Percentiles rank a stretch among this genome's conserved stretches.
Conservation (phyloP, 2,888 invertebrate species). For the Dioctria rufipes region DNA sequence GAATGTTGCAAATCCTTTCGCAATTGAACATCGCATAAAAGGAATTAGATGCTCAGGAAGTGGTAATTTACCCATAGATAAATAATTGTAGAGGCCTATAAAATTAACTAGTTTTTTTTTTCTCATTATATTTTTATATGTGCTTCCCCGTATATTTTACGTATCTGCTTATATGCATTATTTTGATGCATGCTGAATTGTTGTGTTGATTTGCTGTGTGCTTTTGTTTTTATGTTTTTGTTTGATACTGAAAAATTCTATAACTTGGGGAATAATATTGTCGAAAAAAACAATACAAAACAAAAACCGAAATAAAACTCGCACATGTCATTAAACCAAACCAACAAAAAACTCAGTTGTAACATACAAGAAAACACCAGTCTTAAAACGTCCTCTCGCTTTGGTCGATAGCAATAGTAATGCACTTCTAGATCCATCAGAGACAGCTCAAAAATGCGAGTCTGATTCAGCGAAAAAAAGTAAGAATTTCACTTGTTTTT, state of each 20-base stretch:
- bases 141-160: constrained; percentile 39
- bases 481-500: constrained; percentile 47
- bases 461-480: constrained; percentile 58
- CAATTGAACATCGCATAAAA: constrained; percentile 67
- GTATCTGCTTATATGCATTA: constrained; percentile 57
- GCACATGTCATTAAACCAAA: background rate
- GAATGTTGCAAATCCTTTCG: constrained; percentile 62
- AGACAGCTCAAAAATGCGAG: constrained; percentile 47
- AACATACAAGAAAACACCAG: constrained; percentile 85
- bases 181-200: background rate
- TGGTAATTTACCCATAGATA: constrained; percentile 63
- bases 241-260: too few species aligned
- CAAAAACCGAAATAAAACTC: constrained; percentile 50
- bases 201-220: constrained; percentile 48
- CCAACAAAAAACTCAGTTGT: constrained; percentile 74
- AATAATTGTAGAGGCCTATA: background rate
- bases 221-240: constrained; percentile 61
- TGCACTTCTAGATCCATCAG: constrained; percentile 40
- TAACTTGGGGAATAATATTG: too few species aligned
- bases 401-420: constrained; percentile 51
- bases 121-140: constrained; percentile 60
- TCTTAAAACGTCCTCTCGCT: constrained; percentile 59
- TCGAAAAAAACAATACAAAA: background rate
- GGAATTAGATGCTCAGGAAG: constrained; percentile 70
- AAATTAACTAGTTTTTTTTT: constrained; percentile 53